Base-by-base conservation (phyloP, 2,797 vertebrate species). In the Neosilurus hyrtlii region DNA sequence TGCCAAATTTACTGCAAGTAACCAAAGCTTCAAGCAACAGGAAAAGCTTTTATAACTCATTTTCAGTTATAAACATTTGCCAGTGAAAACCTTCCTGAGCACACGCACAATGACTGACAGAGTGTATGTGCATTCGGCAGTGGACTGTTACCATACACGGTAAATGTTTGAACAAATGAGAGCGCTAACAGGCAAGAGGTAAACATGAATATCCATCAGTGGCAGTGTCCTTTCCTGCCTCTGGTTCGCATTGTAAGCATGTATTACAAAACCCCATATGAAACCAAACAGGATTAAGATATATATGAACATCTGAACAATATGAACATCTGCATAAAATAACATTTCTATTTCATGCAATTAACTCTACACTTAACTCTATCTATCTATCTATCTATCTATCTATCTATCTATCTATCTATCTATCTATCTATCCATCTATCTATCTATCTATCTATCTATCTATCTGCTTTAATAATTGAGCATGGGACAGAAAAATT, bases 141-240 rank as follows among this genome's bases (percentile, higher is more conserved):
- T 85, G 80, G 75, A 79, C 30, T 80, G 62, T 85, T 78, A 86
- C 85, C 83, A 59, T 83, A 87, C 78, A 84, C 51, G 85, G 85
- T 81, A 85, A 88, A 83, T 85, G 66, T 84, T 86, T 83, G 79
- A 83, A 78, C 76, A 78, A 80, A 85, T 84, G 76, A 83, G 49
- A 75, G 56, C 9, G 59, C 79, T 56, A 74, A 67, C 70, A 61
- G 79, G 18, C 30, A 49, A 43, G 37, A 73, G 49, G 75, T 88
- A 86, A 88, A 86, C 83, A 88, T 59, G 62, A 88, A 83, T 82
- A 72, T 85, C 80, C 81, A 77, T 88, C 80, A 78, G 68, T 57
- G 79, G 24, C 30, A 83, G 76, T 63, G 16, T 37, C n/a, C 81
- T 73, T 63, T 49, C 83, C 51, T 65, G 62, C 30, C 72, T 81